phyloP scores from a whole-genome alignment of 2,797 vertebrate species.

The Bradypodion ventrale region DNA sequence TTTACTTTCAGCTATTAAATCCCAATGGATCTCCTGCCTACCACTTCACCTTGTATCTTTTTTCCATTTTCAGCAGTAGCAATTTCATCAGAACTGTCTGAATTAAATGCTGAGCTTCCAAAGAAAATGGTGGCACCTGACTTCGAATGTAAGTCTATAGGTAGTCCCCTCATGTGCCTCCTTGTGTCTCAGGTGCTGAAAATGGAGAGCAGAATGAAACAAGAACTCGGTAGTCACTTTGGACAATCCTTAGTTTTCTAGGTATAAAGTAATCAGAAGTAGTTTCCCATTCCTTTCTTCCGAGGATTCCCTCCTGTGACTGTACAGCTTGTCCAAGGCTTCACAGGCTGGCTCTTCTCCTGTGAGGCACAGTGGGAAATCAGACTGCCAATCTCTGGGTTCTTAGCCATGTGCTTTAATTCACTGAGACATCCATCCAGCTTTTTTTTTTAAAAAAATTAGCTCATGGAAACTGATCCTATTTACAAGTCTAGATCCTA shows the following conservation, averaged over 20 bases:
- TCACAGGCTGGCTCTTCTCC: too few species aligned
- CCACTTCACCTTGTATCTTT: too few species aligned
- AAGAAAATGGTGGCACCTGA: background rate
- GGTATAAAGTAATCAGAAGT: too few species aligned
- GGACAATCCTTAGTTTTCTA: too few species aligned
- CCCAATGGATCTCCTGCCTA: background rate
- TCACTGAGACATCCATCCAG: too few species aligned
- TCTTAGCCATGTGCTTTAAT: too few species aligned
- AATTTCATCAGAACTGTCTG: conserved; percentile 23
- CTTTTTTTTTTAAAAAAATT: background rate
- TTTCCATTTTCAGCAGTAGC: background rate
- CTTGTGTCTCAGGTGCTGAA: background rate
- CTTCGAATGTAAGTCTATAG: conserved; percentile 29
- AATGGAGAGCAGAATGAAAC: background rate
- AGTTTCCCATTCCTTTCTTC: too few species aligned
- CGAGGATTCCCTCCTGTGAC: too few species aligned
- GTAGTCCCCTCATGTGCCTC: background rate
- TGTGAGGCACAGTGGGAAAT: too few species aligned
- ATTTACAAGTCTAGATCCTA: background rate
- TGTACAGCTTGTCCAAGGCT: too few species aligned
- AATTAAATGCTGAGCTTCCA: fast-evolving
- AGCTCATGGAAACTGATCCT: background rate
- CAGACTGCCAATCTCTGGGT: too few species aligned
- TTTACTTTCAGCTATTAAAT: background rate
- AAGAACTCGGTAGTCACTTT: too few species aligned